Evolutionary conservation across 2,888 invertebrate species (phyloP).

Genomic region (Aporophyla nigra): DNA sequence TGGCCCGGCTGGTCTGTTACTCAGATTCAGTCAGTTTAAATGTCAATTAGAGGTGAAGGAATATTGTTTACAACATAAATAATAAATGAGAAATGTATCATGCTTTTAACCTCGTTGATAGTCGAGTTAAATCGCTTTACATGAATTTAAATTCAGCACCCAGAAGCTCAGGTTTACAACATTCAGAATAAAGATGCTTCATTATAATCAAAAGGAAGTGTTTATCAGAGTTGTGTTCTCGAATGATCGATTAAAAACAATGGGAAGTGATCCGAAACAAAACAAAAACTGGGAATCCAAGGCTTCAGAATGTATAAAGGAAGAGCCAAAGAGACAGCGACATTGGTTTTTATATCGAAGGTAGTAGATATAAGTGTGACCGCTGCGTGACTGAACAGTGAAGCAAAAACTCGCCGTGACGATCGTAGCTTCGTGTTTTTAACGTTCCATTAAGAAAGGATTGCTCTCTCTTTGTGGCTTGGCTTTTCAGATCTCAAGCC

Average conservation of each 20-base stretch:
- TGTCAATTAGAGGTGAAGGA: conserved; percentile 2
- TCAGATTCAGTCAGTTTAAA: conserved; percentile 18
- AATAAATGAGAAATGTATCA: conserved; percentile 20
- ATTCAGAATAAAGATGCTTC: conserved; percentile 9
- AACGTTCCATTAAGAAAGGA: conserved; percentile 64
- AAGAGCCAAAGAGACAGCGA: conserved; percentile 31
- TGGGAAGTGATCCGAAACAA: conserved; percentile 40
- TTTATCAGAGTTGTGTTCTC: conserved; percentile 19
- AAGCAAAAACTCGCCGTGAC: conserved; percentile 64
- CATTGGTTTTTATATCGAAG: conserved; percentile 61
- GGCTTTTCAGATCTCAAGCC: conserved; percentile 57
- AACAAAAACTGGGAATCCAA: conserved; percentile 39
- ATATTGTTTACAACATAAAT: conserved; percentile 15
- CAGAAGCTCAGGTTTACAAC: conserved; percentile 5
- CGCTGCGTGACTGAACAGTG: conserved; percentile 64
- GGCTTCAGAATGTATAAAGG: conserved; percentile 51
- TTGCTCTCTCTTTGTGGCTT: conserved; percentile 64
- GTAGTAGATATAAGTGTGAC: conserved; percentile 56
- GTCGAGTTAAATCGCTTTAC: conserved; percentile 3
- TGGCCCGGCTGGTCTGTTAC: neutral
- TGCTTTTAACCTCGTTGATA: conserved; percentile 12
- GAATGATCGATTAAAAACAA: conserved; percentile 24
- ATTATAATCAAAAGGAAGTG: conserved; percentile 18
- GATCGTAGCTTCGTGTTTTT: conserved; percentile 61
- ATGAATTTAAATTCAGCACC: conserved; percentile 29